Evolutionary conservation across 2,113 vertebrate species (phyloP).

Genomic region (Cyanistes caeruleus): DNA sequence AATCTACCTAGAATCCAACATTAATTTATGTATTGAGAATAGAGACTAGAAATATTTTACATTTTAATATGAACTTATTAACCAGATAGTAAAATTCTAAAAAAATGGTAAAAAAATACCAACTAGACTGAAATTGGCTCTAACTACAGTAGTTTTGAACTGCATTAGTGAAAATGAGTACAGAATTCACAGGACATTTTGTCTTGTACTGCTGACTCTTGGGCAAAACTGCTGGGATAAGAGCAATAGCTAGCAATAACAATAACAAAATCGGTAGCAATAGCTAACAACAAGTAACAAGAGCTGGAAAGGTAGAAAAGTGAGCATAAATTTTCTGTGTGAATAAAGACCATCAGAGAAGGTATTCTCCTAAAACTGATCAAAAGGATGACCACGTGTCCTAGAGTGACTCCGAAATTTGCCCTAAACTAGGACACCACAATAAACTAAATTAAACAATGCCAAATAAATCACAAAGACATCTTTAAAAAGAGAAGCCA

Average conservation of each 20-base stretch:
- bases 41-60: neutral
- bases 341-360: neutral
- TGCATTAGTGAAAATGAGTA: neutral
- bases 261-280: neutral
- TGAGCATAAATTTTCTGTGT: rapidly evolving
- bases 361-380: neutral
- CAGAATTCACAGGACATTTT: neutral
- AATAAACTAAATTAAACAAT: neutral
- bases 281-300: neutral
- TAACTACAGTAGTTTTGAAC: neutral
- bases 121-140: neutral
- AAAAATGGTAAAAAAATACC: neutral
- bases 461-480: neutral
- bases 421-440: neutral
- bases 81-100: neutral
- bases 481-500: neutral
- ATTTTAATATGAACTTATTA: neutral
- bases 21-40: neutral
- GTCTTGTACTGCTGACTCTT: neutral
- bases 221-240: neutral
- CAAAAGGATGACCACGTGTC: neutral
- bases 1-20: neutral
- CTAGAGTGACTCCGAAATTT: too few relatives aligned
- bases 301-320: neutral
- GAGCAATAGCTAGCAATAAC: neutral